phyloP scores from a whole-genome alignment of 2,113 vertebrate genomes.

The Seriola rivoliana region DNA sequence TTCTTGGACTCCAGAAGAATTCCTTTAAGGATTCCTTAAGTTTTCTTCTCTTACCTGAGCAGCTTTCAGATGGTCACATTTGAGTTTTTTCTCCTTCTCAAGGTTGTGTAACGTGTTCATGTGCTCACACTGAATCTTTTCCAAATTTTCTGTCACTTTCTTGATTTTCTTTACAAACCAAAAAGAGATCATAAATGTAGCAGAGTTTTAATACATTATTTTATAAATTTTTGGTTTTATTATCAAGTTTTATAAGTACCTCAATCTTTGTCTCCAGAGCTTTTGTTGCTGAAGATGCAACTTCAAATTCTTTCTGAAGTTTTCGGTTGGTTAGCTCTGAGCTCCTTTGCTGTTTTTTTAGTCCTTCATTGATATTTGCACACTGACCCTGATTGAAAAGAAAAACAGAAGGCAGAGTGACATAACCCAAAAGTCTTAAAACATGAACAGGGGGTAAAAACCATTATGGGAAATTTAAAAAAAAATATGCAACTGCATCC shows the following conservation, averaged over 20 bases:
- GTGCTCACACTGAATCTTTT: constrained; percentile 66
- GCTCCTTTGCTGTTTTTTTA: constrained; percentile 44
- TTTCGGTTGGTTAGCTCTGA: constrained; percentile 59
- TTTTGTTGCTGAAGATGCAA: constrained; percentile 49
- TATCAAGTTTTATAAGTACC: constrained; percentile 54
- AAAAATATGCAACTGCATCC: background rate
- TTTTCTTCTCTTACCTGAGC: constrained; percentile 66
- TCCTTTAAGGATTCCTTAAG: background rate
- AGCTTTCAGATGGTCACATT: constrained; percentile 58
- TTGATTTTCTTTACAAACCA: constrained; percentile 74
- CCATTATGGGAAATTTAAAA: background rate
- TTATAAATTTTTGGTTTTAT: background rate
- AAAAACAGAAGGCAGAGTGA: constrained; percentile 29
- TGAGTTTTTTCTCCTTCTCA: constrained; percentile 56
- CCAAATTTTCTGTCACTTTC: constrained; percentile 54
- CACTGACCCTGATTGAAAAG: constrained; percentile 64
- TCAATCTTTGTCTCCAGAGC: constrained; percentile 69
- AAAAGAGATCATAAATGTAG: constrained; percentile 2
- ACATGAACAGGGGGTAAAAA: background rate
- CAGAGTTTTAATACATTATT: background rate
- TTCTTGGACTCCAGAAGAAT: constrained; percentile 14
- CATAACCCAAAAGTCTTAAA: constrained; percentile 19
- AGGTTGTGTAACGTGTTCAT: constrained; percentile 67
- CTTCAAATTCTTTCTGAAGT: constrained; percentile 63
- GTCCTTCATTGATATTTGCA: constrained; percentile 34